A percentile compares a stretch with the other conserved stretches of the same genome.
Evolutionary conservation across 2,797 vertebrate genomes (phyloP).

Genomic region (Poliocrania exsul): DNA sequence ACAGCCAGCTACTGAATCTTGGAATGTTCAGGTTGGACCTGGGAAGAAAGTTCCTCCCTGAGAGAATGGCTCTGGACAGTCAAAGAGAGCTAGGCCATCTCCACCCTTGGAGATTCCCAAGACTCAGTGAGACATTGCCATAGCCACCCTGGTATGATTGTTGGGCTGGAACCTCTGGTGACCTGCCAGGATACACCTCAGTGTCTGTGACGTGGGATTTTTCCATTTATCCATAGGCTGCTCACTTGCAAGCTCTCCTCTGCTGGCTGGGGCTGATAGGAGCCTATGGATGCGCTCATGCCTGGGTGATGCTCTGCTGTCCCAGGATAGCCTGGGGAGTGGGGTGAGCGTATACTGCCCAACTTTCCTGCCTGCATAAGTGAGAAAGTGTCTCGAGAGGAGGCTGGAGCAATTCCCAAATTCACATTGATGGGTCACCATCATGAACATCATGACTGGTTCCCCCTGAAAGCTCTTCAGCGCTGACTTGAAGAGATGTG

Average conservation of each 20-base stretch:
- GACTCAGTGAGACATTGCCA: neutral
- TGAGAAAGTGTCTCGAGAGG: accelerated
- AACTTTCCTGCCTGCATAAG: neutral
- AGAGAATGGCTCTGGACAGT: neutral
- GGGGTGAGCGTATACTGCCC: neutral
- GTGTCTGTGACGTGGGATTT: neutral
- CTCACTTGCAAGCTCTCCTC: neutral
- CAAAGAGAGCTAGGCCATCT: neutral
- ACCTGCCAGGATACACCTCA: neutral
- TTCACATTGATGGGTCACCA: neutral
- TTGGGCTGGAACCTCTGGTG: neutral
- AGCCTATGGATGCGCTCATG: neutral
- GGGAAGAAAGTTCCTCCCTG: neutral
- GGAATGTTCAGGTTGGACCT: neutral
- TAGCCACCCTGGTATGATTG: accelerated
- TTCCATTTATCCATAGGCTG: neutral
- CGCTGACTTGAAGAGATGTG: neutral
- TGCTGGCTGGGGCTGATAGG: neutral
- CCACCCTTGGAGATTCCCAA: neutral
- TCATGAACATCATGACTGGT: neutral
- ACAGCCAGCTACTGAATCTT: neutral
- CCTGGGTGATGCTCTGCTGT: neutral
- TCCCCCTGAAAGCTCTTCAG: neutral
- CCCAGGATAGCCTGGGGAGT: neutral
- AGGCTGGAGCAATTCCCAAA: neutral